Evolutionary conservation across 2,888 invertebrate species (phyloP), one percentile per base, ranked within the genome.

Genomic region (Ormyrus labotus): DNA sequence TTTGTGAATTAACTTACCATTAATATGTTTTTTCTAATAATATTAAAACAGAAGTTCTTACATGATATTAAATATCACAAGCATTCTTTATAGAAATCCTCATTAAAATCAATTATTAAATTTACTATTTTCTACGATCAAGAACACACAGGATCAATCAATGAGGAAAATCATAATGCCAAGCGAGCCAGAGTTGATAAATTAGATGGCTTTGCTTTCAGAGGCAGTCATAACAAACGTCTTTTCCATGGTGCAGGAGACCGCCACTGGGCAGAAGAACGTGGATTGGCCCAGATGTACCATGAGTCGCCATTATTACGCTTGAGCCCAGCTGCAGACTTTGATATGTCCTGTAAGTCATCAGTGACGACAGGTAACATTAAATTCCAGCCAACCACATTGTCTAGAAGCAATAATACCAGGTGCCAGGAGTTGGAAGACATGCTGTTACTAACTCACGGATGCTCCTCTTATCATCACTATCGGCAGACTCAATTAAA

Each of bases 391-490:
- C 67, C 80, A 34, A 34, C 58, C 11, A 19, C 53, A 9, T 53
- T 53, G 11, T 55, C 73, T 50, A 81, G 48, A 74, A 81, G 48
- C 50, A 81, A 69, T 48, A 65, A 53, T 61, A 6, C 7, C 60
- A 83, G 76, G 68, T 82, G 50, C 65, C 80, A 78, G 61, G 87
- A 88, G 74, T 84, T 87, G 72, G 94, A 94, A 89, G 92, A 92
- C 85, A 91, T 94, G 86, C 92, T 94, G 89, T 92, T 93, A 91
- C 92, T 93, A 90, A 94, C 93, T 85, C 94, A 94, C 87, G 94
- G 94, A 86, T 94, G 93, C 88, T 92, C 92, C 87, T 90, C 92
- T 83, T 94, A 93, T 91, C 93, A 94, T 88, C 81, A 81, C 50
- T 78, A 80, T 67, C 64, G 80, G 47, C 63, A 78, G 8, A 70